These are phyloP conservation scores for Gadopsis bispinosus DNA, from an alignment of 2,797 vertebrate species.

Conservation along the genomic window DNA sequence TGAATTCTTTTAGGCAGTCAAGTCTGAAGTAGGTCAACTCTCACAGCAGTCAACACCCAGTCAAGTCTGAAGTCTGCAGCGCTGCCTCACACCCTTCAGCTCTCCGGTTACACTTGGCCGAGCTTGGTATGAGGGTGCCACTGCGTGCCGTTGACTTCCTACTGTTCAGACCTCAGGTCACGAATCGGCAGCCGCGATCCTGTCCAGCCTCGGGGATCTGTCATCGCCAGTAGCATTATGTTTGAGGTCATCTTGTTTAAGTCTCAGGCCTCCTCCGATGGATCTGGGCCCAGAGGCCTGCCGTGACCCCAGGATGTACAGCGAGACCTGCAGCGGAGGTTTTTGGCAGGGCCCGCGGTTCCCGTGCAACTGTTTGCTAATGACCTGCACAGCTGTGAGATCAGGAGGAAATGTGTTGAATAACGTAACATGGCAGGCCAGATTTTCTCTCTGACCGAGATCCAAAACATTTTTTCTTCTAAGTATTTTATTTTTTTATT, in stretches of 20 bases:
- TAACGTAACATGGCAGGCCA: slow-evolving; percentile 69
- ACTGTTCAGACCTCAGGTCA: slow-evolving; percentile 44
- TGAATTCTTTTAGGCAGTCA: not conserved
- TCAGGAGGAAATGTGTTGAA: slow-evolving; percentile 77
- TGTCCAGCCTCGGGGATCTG: slow-evolving; percentile 48
- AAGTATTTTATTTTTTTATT: slow-evolving; percentile 64
- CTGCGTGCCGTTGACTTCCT: slow-evolving; percentile 32
- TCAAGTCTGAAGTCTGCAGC: not conserved
- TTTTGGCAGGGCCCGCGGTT: slow-evolving; percentile 73
- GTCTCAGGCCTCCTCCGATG: slow-evolving; percentile 34
- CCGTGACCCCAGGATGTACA: slow-evolving; percentile 67
- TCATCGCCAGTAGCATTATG: slow-evolving; percentile 51
- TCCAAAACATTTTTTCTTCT: slow-evolving; percentile 55
- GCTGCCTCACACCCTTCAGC: not conserved
- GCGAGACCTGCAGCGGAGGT: slow-evolving; percentile 58
- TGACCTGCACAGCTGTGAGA: slow-evolving; percentile 85
- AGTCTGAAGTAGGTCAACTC: not conserved
- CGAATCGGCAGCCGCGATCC: slow-evolving; percentile 21
- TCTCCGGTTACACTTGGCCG: not conserved
- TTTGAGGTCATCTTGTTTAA: slow-evolving; percentile 25
- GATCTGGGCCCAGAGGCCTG: slow-evolving; percentile 41
- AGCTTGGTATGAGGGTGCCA: slow-evolving; percentile 17
- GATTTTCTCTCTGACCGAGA: slow-evolving; percentile 47
- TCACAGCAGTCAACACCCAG: not conserved
- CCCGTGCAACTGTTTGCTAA: slow-evolving; percentile 82